phyloP scores from a whole-genome alignment of 1,140 invertebrate genomes.

The Calycopis cecrops region DNA sequence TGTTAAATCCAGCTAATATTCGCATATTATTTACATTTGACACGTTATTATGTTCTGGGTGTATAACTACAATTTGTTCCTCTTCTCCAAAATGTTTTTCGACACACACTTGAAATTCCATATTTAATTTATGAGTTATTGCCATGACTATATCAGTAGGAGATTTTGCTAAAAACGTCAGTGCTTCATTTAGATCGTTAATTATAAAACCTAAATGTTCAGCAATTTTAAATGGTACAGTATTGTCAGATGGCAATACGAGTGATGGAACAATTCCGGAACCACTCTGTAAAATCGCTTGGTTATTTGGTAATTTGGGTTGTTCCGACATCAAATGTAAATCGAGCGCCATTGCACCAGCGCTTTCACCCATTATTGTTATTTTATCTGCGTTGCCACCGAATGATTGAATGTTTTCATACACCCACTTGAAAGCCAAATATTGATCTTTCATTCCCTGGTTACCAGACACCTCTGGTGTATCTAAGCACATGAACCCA shows the following conservation, averaged over 20 bases:
- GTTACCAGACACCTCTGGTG: background rate
- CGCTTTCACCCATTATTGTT: no score
- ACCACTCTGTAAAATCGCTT: background rate
- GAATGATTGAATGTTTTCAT: background rate
- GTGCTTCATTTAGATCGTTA: background rate
- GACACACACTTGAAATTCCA: background rate
- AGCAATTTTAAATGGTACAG: background rate
- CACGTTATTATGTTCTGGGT: background rate
- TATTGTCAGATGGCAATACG: background rate
- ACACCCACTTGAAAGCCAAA: background rate
- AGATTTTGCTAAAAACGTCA: background rate
- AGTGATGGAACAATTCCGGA: background rate
- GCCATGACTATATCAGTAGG: background rate
- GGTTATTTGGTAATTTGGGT: background rate
- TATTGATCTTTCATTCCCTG: no score
- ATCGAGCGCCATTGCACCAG: background rate
- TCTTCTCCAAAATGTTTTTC: background rate
- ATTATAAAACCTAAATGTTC: no score
- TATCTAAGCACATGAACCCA: constrained; percentile 2
- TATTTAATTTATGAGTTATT: background rate
- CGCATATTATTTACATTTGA: constrained; percentile 1
- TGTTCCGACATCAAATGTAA: background rate
- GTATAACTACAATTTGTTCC: background rate
- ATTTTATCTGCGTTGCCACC: background rate
- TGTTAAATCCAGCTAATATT: constrained; percentile 16